Base-by-base conservation (phyloP, 2,113 vertebrate genomes). In the Esox niger region DNA sequence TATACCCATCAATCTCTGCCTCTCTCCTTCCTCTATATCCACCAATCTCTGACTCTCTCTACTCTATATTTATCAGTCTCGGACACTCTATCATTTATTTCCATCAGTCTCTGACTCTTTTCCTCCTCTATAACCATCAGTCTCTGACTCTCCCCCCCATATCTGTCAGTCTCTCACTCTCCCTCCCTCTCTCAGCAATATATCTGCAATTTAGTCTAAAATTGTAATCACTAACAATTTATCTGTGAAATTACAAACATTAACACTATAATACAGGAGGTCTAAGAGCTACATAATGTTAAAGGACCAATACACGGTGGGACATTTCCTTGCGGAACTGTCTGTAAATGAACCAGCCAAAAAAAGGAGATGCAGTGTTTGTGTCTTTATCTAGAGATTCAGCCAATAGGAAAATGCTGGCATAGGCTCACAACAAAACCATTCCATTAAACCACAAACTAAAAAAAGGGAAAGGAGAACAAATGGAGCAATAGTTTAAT, bases 181-280 rank as follows among this genome's bases (percentile, higher is more conserved):
- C 25, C n/a, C 17, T 62, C 20, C 32, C 30, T 20, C 38, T 29
- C 62, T 64, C 61, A 11, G 2, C 32, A 10, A 33, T 33, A 15
- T 8, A 27, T 17, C 6, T 47, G 25, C 46, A 17, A 47, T 43
- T 26, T 64, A 1, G 62, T 29, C 26, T 13, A 27, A 25, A 6
- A 47, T 20, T 49, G 11, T 21, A 49, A 31, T 13, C 15, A 59
- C 31, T 0, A 60, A 30, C 31, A 35, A 21, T 21, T n/a, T 13
- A 56, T 10, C 31, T 31, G 49, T 68, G 55, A 56, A 49, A 33
- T 4, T 25, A 29, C 3, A 21, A 74, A 29, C 20, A 49, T 21
- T 33, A 60, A 66, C 61, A 73, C n/a, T 69, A 25, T 46, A 13
- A 57, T 69, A 74, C 23, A 52, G 29, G 11, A 69, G n/a, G 35